Percentiles rank a stretch among this genome's conserved stretches.
These are phyloP conservation scores for Entomobrya proxima DNA, from an alignment of 2,888 invertebrate genomes.

Conservation along the genomic window DNA sequence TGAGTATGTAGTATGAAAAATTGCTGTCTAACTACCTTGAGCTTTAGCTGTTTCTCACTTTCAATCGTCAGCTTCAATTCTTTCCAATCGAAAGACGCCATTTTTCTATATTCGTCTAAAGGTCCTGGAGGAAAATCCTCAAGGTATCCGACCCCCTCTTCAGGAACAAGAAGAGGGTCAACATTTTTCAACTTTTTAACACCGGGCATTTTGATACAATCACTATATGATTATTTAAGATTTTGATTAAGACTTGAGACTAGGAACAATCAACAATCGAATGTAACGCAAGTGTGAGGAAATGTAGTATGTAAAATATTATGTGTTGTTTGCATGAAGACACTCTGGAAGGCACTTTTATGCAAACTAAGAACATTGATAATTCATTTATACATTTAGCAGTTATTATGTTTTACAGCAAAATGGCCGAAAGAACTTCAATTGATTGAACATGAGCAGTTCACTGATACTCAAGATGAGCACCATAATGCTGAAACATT, in stretches of 20 bases:
- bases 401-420: not conserved
- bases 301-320: not conserved
- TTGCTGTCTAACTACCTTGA: too few species aligned
- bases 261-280: too few species aligned
- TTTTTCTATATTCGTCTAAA: conserved; percentile 86
- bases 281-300: too few species aligned
- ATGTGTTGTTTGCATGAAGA: not conserved
- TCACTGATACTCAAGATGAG: too few species aligned
- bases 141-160: conserved; percentile 49
- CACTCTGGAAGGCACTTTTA: too few species aligned
- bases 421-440: conserved; percentile 64
- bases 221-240: not conserved
- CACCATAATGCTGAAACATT: too few species aligned
- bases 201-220: conserved; percentile 45
- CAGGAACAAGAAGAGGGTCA: not conserved
- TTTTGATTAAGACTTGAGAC: too few species aligned
- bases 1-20: too few species aligned
- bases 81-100: conserved; percentile 92
- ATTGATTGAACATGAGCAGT: conserved; percentile 69
- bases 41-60: conserved; percentile 85
- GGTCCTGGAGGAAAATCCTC: conserved; percentile 81
- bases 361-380: not conserved
- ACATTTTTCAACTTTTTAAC: conserved; percentile 41
- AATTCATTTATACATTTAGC: not conserved
- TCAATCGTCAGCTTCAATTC: conserved; percentile 87